These are phyloP conservation scores for Tachina grossa DNA, from an alignment of 2,888 invertebrate species.

Conservation along the genomic window DNA sequence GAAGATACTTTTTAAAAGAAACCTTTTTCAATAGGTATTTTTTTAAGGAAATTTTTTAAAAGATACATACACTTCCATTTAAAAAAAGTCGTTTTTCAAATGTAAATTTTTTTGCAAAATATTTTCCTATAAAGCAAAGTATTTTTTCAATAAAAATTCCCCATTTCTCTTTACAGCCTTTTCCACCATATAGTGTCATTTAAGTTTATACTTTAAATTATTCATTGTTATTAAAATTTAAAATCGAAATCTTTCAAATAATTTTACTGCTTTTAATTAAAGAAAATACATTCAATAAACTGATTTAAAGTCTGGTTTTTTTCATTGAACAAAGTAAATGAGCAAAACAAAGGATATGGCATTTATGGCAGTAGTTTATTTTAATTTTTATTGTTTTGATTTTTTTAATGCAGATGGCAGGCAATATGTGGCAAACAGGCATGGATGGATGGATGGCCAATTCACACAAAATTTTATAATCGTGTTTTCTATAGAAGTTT, in stretches of 20 bases:
- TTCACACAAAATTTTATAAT: too few species aligned
- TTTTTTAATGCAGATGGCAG: conserved; percentile 42
- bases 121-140: too few species aligned
- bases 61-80: too few species aligned
- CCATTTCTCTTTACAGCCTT: too few species aligned
- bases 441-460: not conserved
- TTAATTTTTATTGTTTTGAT: conserved; percentile 46
- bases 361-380: conserved; percentile 56
- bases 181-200: not conserved
- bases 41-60: too few species aligned
- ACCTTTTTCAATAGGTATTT: too few species aligned
- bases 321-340: not conserved
- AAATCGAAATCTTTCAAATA: conserved; percentile 24
- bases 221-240: not conserved
- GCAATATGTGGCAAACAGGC: not conserved
- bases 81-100: too few species aligned
- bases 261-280: not conserved
- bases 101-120: too few species aligned
- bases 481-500: too few species aligned
- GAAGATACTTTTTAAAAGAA: not conserved
- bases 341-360: conserved; percentile 9
- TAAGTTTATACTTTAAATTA: not conserved
- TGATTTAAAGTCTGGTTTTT: not conserved
- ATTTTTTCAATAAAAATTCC: too few species aligned
- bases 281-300: not conserved